Base-by-base conservation (phyloP, 2,113 vertebrate genomes). In the Aptenodytes patagonicus region DNA sequence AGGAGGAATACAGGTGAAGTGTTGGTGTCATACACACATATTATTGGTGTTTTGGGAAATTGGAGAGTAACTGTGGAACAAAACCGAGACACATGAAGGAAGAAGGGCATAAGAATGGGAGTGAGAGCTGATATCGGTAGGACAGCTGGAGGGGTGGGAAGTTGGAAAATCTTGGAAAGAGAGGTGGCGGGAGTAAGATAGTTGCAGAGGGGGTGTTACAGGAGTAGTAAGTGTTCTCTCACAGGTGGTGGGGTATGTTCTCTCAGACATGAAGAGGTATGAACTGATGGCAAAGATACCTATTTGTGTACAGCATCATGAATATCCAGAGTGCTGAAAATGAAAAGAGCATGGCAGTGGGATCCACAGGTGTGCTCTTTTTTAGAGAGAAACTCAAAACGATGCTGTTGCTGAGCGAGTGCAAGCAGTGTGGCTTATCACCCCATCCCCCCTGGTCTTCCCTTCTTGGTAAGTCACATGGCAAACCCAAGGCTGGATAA, bases 381-480 rank as follows among this genome's bases (percentile, higher is more conserved):
- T 68, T 83, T 2, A 36, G 26, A 70, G 10, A 77, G 18, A 87
- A 65, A n/a, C 18, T 52, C 17, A 29, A 72, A 71, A 19, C 1
- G 2, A 15, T 72, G 32, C 17, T 40, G 6, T 14, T 71, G 57
- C 21, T 84, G 36, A 83, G n/a, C 1, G 6, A 70, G 57, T 46
- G 51, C 52, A 40, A 36, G 36, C 26, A 44, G 12, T 26, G 32
- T 47, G 42, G 21, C 13, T 81, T 73, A 47, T 31, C 31, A 36
- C 14, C 26, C 16, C 7, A 5, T 16, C 8, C 3, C 3, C 2
- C 2, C 7, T 15, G 5, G 2, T 46, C 76, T 72, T 65, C 49
- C 25, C 44, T 78, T 77, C 82, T 47, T 58, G 16, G 19, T 65
- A 80, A 72, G 24, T 64, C 61, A 82, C 40, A n/a, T 13, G 19